Base-by-base conservation (phyloP, 1,140 invertebrate species). In the Drosophila santomea region DNA sequence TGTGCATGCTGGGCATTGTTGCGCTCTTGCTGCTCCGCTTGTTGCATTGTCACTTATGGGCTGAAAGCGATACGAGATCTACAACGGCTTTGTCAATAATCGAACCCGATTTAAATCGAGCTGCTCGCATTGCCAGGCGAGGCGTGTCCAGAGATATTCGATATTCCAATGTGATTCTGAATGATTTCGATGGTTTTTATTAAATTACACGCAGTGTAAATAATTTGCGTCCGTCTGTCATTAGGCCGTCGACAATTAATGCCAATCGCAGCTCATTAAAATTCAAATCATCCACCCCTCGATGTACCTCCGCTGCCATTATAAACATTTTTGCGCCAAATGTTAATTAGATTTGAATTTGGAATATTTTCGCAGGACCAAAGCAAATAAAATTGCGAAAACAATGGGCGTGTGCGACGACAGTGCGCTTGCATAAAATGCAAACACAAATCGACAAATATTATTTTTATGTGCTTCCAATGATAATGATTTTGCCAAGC, bases 301-400 rank as follows among this genome's bases (percentile, higher is more conserved):
- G n/a, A 28, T 45, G 66, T 61, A 48, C 20, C 4, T 14, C 23
- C 44, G 36, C 20, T 60, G 39, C 52, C 55, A 71, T 62, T 75
- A 61, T 64, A 75, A 69, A 86, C 67, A 82, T 64, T 72, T 68
- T 41, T 57, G 45, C 28, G 32, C 44, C 55, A 76, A 89, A 89
- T 88, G 84, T 83, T 88, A 88, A 88, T 88, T 79, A 74, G 84
- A 74, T 89, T 89, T 80, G 84, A 80, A 89, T 83, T 88, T 80
- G 23, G 58, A 77, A 89, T 51, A 80, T 80, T 85, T 78, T 43
- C 41, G 12, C 28, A 25, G 20, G 15, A 15, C 43, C 12, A 32
- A 63, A 62, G 64, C 76, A 66, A 85, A 74, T 85, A 82, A 47
- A 68, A 73, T 32, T 32, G 38, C 32, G 11, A 61, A 43, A 68